phyloP scores from a whole-genome alignment of 1,140 invertebrate genomes.

The Ceratosolen fusciceps region DNA sequence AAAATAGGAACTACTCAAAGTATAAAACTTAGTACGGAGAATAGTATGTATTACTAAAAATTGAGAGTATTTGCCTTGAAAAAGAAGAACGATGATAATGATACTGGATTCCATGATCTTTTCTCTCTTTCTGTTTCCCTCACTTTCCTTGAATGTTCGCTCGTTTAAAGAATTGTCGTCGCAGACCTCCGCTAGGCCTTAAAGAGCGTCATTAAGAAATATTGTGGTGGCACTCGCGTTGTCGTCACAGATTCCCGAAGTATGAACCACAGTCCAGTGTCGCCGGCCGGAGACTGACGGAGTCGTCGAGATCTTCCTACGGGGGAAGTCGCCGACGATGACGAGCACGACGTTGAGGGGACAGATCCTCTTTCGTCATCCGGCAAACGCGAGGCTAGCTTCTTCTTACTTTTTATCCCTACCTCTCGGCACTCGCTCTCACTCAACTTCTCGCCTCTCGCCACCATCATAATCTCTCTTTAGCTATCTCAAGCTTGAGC shows the following conservation, averaged over 20 bases:
- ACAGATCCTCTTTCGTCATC: slow-evolving; percentile 18
- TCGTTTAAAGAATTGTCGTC: neutral
- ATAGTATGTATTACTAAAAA: too few species aligned
- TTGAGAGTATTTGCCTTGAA: slow-evolving; percentile 40
- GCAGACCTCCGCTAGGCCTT: neutral
- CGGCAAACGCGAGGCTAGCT: neutral
- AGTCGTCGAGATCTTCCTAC: neutral
- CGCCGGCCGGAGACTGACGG: slow-evolving; percentile 21
- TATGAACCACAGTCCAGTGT: neutral
- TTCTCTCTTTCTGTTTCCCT: neutral
- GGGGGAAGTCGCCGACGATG: neutral
- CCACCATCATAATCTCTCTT: neutral
- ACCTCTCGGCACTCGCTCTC: neutral
- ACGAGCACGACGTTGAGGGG: neutral
- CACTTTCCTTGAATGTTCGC: neutral
- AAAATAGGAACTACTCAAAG: too few species aligned
- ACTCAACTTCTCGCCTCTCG: neutral
- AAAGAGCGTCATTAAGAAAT: neutral
- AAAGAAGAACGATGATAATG: slow-evolving; percentile 7
- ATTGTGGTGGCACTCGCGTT: neutral
- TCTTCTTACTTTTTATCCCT: slow-evolving; percentile 27
- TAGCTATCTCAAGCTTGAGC: neutral
- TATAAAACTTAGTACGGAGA: too few species aligned
- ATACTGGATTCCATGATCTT: neutral
- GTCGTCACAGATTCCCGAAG: neutral